Evolutionary conservation across 2,113 vertebrate species (phyloP), one percentile per base, ranked within the genome.

Genomic region (Sorex fumeus): DNA sequence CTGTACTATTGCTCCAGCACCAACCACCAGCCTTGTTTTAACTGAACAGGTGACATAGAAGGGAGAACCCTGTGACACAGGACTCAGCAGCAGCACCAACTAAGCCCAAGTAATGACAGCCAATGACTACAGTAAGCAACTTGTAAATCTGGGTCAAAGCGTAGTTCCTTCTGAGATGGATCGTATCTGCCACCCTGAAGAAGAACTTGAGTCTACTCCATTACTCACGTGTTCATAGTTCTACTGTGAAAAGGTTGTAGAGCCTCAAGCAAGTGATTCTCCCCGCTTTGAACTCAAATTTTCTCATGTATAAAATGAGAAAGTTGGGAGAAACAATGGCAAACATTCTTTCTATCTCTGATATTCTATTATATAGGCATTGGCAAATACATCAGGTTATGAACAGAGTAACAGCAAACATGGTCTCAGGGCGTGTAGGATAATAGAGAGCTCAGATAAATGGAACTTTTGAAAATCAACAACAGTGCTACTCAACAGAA

Each of bases 261-360:
- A 81, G 69, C n/a, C 23, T 78, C 78, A n/a, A 88, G 47, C 15
- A 10, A 83, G 67, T 11, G 40, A 83, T 19, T 60, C 30, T 45
- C 16, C 28, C 15, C 15, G 69, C 53, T 72, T 57, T 47, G n/a
- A 69, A 36, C 27, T 86, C 80, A 53, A 21, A 62, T 67, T 75
- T 94, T 83, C 64, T 91, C 50, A 3, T 19, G 23, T 30, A 28
- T 80, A 40, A 67, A 91, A 88, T 77, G 43, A 88, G 36, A 60
- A 85, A 8, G 9, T 70, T 93, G 50, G 53, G 43, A 47, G n/a
- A 82, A 19, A 84, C 5, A 2, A 86, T 16, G 50, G 75, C 40
- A 75, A 72, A 45, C 23, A 43, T 18, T 84, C 40, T 84, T 72
- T 47, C 9, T 16, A 69, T 27, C 77, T 60, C 85, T 92, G 23